Evolutionary conservation across 1,140 invertebrate species (phyloP).

Genomic region (Gryon sp.): DNA sequence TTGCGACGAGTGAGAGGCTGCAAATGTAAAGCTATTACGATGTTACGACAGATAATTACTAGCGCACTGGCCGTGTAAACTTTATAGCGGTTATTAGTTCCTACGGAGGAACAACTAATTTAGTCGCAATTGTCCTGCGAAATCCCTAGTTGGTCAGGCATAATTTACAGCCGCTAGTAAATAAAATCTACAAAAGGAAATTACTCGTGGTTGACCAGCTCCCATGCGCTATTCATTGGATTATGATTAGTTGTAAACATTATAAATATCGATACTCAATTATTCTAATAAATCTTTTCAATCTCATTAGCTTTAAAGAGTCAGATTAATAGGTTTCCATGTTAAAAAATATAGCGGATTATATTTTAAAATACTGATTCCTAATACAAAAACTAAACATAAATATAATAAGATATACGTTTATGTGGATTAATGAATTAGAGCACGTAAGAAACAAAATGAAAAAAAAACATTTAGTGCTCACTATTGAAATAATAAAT

Average conservation of each 20-base stretch:
- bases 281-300: no score
- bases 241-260: constrained; percentile 41
- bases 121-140: constrained; percentile 66
- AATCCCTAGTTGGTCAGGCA: constrained; percentile 64
- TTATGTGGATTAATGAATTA: no score
- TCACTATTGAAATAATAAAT: no score
- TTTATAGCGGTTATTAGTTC: constrained; percentile 68
- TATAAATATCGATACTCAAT: constrained; percentile 16
- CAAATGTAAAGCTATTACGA: constrained; percentile 64
- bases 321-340: no score
- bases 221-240: constrained; percentile 47
- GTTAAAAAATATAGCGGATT: no score
- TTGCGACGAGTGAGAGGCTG: constrained; percentile 38
- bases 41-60: constrained; percentile 68
- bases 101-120: constrained; percentile 65
- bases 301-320: neutral
- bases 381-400: no score
- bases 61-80: constrained; percentile 66
- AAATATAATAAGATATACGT: no score
- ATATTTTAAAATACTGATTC: no score
- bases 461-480: no score
- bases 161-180: constrained; percentile 63
- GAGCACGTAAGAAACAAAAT: no score
- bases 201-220: constrained; percentile 50
- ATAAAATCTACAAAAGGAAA: constrained; percentile 61